Evolutionary conservation across 2,888 invertebrate genomes (phyloP), one percentile per base, ranked within the genome.

Genomic region (Scaptomyza reducta): DNA sequence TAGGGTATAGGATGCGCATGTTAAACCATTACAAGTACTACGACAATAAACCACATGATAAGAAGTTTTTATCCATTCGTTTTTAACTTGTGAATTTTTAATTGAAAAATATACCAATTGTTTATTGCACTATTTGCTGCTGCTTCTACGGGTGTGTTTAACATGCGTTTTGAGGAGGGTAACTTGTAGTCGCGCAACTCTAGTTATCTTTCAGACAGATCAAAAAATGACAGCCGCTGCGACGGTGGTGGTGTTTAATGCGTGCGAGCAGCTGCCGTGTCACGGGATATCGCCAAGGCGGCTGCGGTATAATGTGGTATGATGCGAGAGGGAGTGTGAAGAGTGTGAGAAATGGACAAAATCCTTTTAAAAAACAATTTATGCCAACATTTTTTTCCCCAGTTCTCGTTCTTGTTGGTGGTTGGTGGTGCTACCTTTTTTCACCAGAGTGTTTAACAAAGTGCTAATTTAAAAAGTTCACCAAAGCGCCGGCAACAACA

Each of bases 391-490:
- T 79, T 79, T 70, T 67, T 41, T 31, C 10, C 6, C 33, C 55
- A n/a, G 27, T 22, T 31, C 10, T 27, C 22, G 22, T 22, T 22
- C 22, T 35, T 38, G 25, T 29, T 29, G 22, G 22, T 31, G 64
- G 42, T 55, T 47, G 64, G 35, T 58, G 51, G 35, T 64, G 81
- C 67, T 86, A 87, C 85, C 77, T 83, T 88, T 87, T 83, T 83
- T 84, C 75, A 77, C 84, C 78, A 71, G 82, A 73, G 81, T 86
- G 78, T 88, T 90, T 86, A 90, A 88, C 88, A 90, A 89, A 89
- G 90, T 89, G 90, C 89, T 89, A 89, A 89, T 89, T 89, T 89
- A 89, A 89, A 89, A 89, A 89, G 87, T 89, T 81, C 78, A 73
- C 62, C 73, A 77, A 73, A 78, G 68, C 64, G 44, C 58, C 41